These are phyloP conservation scores for Acanthoscelides obtectus DNA, from an alignment of 2,888 invertebrate genomes.

Conservation along the genomic window DNA sequence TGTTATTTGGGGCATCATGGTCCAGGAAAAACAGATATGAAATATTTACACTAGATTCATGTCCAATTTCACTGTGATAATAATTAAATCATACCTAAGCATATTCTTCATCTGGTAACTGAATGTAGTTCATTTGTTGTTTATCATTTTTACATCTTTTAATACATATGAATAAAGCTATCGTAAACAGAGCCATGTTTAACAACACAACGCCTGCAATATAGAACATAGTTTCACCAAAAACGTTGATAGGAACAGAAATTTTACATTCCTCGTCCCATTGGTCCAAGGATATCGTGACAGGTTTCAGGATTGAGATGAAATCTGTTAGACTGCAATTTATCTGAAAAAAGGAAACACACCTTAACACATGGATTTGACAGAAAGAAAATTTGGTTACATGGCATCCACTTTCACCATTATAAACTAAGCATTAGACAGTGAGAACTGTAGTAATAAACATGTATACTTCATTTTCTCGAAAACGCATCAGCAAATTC, in stretches of 20 bases:
- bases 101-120: conserved; percentile 31
- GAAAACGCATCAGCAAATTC: too few relatives aligned
- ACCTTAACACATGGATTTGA: too few relatives aligned
- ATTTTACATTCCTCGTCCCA: conserved; percentile 63
- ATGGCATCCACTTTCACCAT: too few relatives aligned
- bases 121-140: conserved; percentile 22
- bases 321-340: conserved; percentile 61
- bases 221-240: conserved; percentile 17
- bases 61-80: too few relatives aligned
- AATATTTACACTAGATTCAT: too few relatives aligned
- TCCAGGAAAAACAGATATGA: too few relatives aligned
- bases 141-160: neutral
- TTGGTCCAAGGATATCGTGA: conserved; percentile 53
- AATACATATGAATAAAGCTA: neutral
- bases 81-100: conserved; percentile 12
- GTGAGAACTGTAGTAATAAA: too few relatives aligned
- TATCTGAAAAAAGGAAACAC: neutral
- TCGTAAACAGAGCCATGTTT: conserved; percentile 13
- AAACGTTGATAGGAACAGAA: conserved; percentile 16
- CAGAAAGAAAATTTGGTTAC: too few relatives aligned
- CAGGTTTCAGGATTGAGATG: conserved; percentile 54
- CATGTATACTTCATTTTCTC: too few relatives aligned
- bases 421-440: too few relatives aligned
- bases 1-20: too few relatives aligned
- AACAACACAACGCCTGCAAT: conserved; percentile 20